A percentile compares a stretch with the other conserved stretches of the same genome.
These are phyloP conservation scores for Emmelina monodactyla DNA, from an alignment of 2,888 invertebrate species.

Conservation along the genomic window DNA sequence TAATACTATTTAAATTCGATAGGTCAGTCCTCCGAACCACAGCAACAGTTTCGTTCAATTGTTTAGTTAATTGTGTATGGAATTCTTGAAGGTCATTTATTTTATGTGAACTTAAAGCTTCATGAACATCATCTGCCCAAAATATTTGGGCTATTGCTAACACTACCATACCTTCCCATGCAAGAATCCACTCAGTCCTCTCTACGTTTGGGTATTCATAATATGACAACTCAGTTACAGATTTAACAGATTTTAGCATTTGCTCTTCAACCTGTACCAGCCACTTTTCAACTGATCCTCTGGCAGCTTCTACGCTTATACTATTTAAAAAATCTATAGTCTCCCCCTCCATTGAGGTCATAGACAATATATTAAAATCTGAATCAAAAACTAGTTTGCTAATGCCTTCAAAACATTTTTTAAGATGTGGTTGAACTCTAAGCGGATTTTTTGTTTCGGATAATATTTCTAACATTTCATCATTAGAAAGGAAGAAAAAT, in stretches of 20 bases:
- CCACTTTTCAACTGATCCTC: conserved; percentile 89
- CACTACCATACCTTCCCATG: conserved; percentile 86
- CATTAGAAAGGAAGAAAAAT: conserved; percentile 91
- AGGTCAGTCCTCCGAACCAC: conserved; percentile 75
- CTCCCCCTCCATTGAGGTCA: conserved; percentile 82
- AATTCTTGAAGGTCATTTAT: conserved; percentile 64
- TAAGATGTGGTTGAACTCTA: conserved; percentile 84
- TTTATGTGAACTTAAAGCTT: conserved; percentile 68
- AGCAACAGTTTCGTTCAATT: conserved; percentile 77
- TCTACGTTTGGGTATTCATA: conserved; percentile 66
- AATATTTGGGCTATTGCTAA: conserved; percentile 81
- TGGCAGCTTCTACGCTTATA: conserved; percentile 74
- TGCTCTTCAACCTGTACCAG: conserved; percentile 81
- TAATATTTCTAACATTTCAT: conserved; percentile 89
- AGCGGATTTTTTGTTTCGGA: conserved; percentile 88
- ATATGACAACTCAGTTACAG: conserved; percentile 72
- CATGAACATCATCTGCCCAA: conserved; percentile 83
- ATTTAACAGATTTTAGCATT: conserved; percentile 77
- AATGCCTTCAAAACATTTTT: conserved; percentile 90
- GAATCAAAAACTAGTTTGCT: conserved; percentile 75
- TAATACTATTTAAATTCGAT: conserved; percentile 75
- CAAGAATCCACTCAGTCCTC: conserved; percentile 74
- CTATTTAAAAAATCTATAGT: conserved; percentile 68
- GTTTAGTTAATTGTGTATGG: conserved; percentile 60
- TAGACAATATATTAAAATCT: conserved; percentile 75